Base-by-base conservation (phyloP, 2,888 invertebrate genomes). In the Lamproptera curius region DNA sequence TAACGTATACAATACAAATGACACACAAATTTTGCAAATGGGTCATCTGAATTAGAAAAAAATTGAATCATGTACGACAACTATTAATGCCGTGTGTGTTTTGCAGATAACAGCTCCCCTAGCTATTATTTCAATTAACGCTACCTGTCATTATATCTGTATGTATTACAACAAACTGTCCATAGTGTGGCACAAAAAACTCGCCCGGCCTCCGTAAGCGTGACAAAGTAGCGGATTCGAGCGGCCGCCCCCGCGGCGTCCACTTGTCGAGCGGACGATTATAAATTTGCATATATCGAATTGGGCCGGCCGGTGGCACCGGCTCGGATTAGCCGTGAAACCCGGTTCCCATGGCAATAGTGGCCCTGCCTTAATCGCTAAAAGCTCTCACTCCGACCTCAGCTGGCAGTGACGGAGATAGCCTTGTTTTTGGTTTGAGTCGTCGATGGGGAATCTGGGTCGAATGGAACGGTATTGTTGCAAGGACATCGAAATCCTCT, bases 231-330 rank as follows among this genome's bases (percentile, higher is more conserved):
- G 49, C 43, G 36, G 36, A 41, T 9, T 36, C 28, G 37, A 36
- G 16, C n/a, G 15, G 17, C 35, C 17, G 44, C 44, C 36, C 41
- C 36, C 49, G 40, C 43, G 17, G 9, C 28, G 40, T 14, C 50
- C 52, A 48, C 55, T 57, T 57, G 56, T 60, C 58, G 58, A 52
- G 40, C 45, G 38, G 31, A 51, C 50, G 56, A 57, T 56, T 54
- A 55, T 56, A 55, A 52, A 49, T 49, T 56, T 47, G 50, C 52
- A 54, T 57, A 53, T 50, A 38, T 51, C 49, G 20, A 42, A 54
- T 56, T 47, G 53, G 57, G 54, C 42, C 55, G 52, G 49, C 45
- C 58, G 53, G 48, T 44, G 43, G 51, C 48, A 52, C 50, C 54
- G 54, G 54, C 45, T n/a, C n/a, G 51, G 59, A 57, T 58, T 58